phyloP scores from a whole-genome alignment of 2,888 invertebrate species.

The Synanthedon vespiformis region DNA sequence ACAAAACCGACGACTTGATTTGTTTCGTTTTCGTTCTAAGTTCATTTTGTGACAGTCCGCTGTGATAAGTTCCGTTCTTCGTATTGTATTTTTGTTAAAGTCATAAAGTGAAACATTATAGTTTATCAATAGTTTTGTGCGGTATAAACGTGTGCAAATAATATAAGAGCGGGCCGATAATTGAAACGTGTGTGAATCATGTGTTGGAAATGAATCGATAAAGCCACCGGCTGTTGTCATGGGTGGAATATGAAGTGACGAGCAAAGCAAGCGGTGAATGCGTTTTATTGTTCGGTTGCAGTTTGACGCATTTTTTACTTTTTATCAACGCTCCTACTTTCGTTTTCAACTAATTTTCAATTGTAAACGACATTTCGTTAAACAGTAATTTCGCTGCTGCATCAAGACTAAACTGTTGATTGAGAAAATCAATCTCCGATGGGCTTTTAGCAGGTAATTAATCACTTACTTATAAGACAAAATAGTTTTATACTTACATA shows the following conservation, averaged over 20 bases:
- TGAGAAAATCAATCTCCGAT: slow-evolving; percentile 15
- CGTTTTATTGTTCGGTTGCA: slow-evolving; percentile 4
- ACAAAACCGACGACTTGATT: no score
- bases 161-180: not conserved
- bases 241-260: slow-evolving; percentile 17
- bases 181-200: not conserved
- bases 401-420: slow-evolving; percentile 4
- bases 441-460: slow-evolving; percentile 49
- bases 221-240: slow-evolving; percentile 3
- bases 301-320: slow-evolving; percentile 9
- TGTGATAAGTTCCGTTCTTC: not conserved
- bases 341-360: slow-evolving; percentile 4
- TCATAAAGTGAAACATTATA: not conserved
- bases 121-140: not conserved
- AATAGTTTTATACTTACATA: no score
- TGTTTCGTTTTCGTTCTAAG: not conserved
- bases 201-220: not conserved
- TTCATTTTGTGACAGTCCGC: not conserved
- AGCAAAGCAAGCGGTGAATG: slow-evolving; percentile 15
- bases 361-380: slow-evolving; percentile 4
- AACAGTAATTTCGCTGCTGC: slow-evolving; percentile 1
- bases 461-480: not conserved
- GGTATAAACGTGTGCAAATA: not conserved
- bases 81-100: not conserved
- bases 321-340: slow-evolving; percentile 5